These are phyloP conservation scores for Agrypnia vestita DNA, from an alignment of 1,140 invertebrate genomes.

Conservation along the genomic window DNA sequence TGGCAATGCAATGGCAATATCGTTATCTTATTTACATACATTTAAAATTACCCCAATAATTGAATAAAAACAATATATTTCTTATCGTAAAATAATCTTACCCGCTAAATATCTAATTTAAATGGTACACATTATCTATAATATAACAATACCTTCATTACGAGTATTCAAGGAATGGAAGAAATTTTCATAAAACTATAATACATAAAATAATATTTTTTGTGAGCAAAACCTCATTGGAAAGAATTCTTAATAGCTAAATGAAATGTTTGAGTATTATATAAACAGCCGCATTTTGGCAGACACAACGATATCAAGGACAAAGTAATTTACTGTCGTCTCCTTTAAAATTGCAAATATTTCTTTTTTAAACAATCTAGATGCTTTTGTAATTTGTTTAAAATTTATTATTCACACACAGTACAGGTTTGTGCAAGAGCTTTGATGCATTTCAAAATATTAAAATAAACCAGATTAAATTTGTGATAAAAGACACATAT, in stretches of 20 bases:
- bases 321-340: no score
- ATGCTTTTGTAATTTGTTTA: no score
- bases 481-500: no score
- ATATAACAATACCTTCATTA: slow-evolving; percentile 38
- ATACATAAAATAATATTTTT: slow-evolving; percentile 44
- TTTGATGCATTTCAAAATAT: no score
- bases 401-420: no score
- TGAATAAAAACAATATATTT: slow-evolving; percentile 48
- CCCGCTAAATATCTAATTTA: slow-evolving; percentile 40
- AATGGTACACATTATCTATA: slow-evolving; percentile 38
- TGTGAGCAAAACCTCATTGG: slow-evolving; percentile 33
- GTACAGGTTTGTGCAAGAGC: no score
- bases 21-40: slow-evolving; percentile 51
- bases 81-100: slow-evolving; percentile 39
- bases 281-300: not conserved
- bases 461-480: no score
- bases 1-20: slow-evolving; percentile 57
- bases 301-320: not conserved
- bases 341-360: no score
- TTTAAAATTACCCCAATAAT: slow-evolving; percentile 56
- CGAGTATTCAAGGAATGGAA: slow-evolving; percentile 45
- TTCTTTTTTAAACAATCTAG: no score
- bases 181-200: slow-evolving; percentile 50
- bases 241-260: slow-evolving; percentile 12
- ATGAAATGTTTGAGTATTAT: slow-evolving; percentile 14